Conservation (phyloP, 2,888 invertebrate genomes). For the Euphydryas editha region DNA sequence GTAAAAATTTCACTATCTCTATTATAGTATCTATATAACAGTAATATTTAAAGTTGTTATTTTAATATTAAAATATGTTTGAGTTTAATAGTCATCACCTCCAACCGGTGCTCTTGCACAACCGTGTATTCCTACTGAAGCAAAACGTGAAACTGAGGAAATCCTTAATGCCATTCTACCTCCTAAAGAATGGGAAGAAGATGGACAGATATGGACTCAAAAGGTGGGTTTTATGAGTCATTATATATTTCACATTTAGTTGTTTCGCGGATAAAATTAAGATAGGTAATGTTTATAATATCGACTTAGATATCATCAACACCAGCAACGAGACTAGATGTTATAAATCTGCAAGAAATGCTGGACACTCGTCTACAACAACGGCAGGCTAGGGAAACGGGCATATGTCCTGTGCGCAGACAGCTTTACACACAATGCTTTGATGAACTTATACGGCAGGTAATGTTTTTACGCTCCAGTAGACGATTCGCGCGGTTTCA, state of each 20-base stretch:
- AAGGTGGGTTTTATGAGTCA: slow-evolving; percentile 79
- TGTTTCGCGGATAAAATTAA: not conserved
- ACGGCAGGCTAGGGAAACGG: slow-evolving; percentile 97
- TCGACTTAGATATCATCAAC: slow-evolving; percentile 92
- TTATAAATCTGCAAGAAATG: slow-evolving; percentile 97
- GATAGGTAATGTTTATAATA: not conserved
- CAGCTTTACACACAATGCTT: slow-evolving; percentile 98
- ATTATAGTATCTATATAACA: not conserved
- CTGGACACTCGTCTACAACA: slow-evolving; percentile 95
- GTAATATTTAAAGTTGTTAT: not conserved
- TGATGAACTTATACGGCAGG: slow-evolving; percentile 85
- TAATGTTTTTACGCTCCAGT: slow-evolving; percentile 36
- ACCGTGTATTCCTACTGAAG: slow-evolving; percentile 84
- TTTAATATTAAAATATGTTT: not conserved
- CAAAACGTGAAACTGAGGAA: slow-evolving; percentile 93
- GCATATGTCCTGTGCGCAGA: slow-evolving; percentile 96
- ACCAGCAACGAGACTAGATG: slow-evolving; percentile 97
- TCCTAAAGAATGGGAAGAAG: slow-evolving; percentile 97
- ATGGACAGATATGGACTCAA: slow-evolving; percentile 95
- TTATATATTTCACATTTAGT: not conserved
- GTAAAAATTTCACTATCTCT: not conserved
- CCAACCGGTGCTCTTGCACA: slow-evolving; percentile 78
- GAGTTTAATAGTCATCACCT: slow-evolving; percentile 51
- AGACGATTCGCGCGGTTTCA: too few relatives aligned
- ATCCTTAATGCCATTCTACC: slow-evolving; percentile 96